Conservation (phyloP, 37 sponge, comb jelly and placozoan genomes). For the Aplysina aerophoba region DNA sequence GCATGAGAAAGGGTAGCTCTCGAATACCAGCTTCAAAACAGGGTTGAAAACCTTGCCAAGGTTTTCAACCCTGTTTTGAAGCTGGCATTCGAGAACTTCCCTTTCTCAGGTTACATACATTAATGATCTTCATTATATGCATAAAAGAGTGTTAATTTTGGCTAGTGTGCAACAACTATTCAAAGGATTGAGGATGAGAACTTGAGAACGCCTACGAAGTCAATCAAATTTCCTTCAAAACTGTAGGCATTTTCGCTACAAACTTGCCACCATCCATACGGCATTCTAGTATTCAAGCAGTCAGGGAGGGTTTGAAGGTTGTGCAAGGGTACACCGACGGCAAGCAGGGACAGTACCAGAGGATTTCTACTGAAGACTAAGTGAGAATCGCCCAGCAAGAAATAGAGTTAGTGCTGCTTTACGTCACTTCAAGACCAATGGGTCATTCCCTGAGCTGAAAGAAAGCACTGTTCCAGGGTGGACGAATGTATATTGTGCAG, state of each 20-base stretch:
- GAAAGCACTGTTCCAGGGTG: conserved; percentile 24
- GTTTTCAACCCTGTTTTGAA: no score
- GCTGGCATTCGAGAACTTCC: no score
- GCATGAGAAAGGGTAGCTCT: no score
- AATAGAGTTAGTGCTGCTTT: background rate
- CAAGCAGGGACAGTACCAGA: background rate
- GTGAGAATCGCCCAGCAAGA: background rate
- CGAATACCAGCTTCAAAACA: no score
- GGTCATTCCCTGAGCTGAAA: background rate
- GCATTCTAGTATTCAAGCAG: background rate
- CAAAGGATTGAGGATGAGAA: no score
- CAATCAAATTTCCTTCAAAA: background rate
- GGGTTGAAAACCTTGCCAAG: no score
- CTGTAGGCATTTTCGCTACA: background rate
- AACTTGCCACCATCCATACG: conserved; percentile 5
- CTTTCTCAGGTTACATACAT: no score
- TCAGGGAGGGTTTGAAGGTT: background rate
- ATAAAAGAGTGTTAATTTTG: no score
- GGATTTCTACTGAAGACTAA: background rate
- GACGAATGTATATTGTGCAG: background rate
- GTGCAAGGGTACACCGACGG: background rate
- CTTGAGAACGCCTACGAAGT: no score
- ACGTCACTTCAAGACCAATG: background rate
- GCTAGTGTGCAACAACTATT: no score
- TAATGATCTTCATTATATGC: no score